Evolutionary conservation across 2,113 vertebrate species (phyloP).

Genomic region (Butorides virescens): DNA sequence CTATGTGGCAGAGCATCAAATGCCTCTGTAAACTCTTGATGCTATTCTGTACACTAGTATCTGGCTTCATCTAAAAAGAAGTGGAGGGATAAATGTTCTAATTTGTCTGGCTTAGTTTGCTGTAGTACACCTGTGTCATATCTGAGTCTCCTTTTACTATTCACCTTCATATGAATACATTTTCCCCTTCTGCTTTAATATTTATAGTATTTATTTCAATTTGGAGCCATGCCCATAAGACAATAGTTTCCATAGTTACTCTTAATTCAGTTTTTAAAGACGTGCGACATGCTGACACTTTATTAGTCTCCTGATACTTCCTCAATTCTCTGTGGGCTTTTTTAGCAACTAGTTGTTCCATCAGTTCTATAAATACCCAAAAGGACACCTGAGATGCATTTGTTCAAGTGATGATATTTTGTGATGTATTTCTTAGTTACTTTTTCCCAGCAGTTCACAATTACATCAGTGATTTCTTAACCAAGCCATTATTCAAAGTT

Average conservation of each 20-base stretch:
- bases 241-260: constrained; percentile 24
- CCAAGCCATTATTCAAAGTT: constrained; percentile 23
- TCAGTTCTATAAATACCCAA: constrained; percentile 20
- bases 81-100: background rate
- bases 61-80: background rate
- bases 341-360: background rate
- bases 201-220: constrained; percentile 5
- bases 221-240: background rate
- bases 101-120: background rate
- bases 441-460: constrained; percentile 5
- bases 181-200: background rate
- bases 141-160: background rate
- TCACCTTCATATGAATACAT: background rate
- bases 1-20: background rate
- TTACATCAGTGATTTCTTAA: constrained; percentile 39
- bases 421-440: constrained; percentile 25
- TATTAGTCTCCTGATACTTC: constrained; percentile 9
- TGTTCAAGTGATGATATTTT: constrained; percentile 12
- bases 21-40: background rate
- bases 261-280: constrained; percentile 32
- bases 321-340: background rate
- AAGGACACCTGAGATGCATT: background rate
- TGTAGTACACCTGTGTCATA: background rate
- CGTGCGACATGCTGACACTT: background rate
- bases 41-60: background rate